Base-by-base conservation (phyloP, 2,888 invertebrate species). In the Homarus gammarus region DNA sequence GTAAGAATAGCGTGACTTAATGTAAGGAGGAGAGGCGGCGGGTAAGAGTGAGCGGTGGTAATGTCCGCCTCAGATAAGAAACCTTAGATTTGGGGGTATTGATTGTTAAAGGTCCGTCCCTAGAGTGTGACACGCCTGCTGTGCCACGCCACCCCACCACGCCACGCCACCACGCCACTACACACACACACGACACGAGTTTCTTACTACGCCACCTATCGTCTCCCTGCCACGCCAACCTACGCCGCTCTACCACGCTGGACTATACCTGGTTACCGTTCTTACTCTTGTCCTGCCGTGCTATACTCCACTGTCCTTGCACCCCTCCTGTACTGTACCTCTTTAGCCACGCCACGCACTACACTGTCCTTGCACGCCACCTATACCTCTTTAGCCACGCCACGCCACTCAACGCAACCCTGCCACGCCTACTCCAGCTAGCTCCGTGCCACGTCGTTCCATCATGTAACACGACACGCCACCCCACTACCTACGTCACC, bases 1-100 rank as follows among this genome's bases (percentile, higher is more conserved):
- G n/a, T n/a, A n/a, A n/a, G n/a, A n/a, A n/a, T n/a, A n/a, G 44
- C 6, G 2, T 15, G 51, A 56, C 18, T 10, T 70, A 15, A n/a
- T n/a, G 49, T 33, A 38, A 40, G 12, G 5, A 3, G 12, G 31
- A 18, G 40, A 18, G 31, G 8, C 18, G 31, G n/a, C 1, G 27
- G 38, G 70, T 1, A n/a, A 36, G 68, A 12, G 73, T 68, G 68
- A 51, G 77, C 61, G n/a, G 75, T 61, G 73, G 44, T 33, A 83
- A 51, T 51, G 83, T 77, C 27, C 36, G 72, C 49, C 2, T 3
- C 31, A 56, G 83, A 84, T 84, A 27, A 75, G 84, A 61, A 84
- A 75, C 84, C 75, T 84, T 75, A 84, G 75, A 75, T 73, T 75
- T 84, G 51, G 40, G 33, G 27, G 84, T 84, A 84, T 84, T 84